Evolutionary conservation across 2,797 vertebrate genomes (phyloP).

Genomic region (Thalassophryne amazonica): DNA sequence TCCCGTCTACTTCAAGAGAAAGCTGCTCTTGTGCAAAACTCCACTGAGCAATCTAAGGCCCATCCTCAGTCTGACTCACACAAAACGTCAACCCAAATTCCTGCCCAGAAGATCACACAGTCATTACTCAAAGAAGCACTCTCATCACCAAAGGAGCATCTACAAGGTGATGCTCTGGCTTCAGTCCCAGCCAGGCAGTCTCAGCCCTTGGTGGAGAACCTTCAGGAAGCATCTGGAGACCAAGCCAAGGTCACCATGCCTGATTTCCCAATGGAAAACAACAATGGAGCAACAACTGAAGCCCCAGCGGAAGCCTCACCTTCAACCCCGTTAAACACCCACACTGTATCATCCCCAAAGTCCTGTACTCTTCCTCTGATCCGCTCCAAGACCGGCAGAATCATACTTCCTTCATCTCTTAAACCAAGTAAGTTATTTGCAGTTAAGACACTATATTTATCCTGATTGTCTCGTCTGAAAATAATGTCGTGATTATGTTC

Average conservation of each 20-base stretch:
- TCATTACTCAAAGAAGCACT: neutral
- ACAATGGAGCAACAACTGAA: neutral
- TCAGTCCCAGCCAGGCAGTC: neutral
- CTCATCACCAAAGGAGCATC: neutral
- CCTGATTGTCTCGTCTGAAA: neutral
- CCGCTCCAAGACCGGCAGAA: slow-evolving; percentile 60
- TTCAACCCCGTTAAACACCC: neutral
- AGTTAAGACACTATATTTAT: neutral
- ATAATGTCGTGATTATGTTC: neutral
- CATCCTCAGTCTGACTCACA: neutral
- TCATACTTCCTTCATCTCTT: slow-evolving; percentile 69
- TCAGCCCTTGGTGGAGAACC: neutral
- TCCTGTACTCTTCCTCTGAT: slow-evolving; percentile 39
- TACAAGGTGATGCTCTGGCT: neutral
- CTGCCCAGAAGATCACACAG: neutral
- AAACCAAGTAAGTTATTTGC: slow-evolving; percentile 59
- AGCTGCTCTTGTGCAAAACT: no score
- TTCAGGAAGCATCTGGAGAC: neutral
- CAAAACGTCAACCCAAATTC: neutral
- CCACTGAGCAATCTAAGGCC: neutral
- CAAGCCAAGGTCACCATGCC: neutral
- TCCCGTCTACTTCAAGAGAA: no score
- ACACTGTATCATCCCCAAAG: accelerated
- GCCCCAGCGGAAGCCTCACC: neutral
- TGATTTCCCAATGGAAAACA: neutral